Percentiles rank a stretch among this genome's conserved stretches.
Evolutionary conservation across 1,140 invertebrate genomes (phyloP).

Genomic region (Aphis gossypii): DNA sequence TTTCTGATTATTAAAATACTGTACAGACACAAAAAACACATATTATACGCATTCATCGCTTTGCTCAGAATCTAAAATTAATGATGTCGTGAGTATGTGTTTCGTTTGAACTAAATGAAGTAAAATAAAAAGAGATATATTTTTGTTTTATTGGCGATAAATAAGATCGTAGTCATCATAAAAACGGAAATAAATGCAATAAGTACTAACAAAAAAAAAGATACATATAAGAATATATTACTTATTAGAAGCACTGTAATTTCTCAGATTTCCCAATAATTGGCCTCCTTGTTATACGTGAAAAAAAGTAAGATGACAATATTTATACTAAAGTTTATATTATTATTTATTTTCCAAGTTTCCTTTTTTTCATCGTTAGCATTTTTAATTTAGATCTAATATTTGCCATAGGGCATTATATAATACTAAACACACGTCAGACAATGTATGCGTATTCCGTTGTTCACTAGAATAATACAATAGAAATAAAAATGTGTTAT

Average conservation of each 20-base stretch:
- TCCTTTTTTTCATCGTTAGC: not conserved
- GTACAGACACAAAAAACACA: not conserved
- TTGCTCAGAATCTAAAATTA: not conserved
- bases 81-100: not conserved
- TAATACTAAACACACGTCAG: not conserved
- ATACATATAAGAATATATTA: not conserved
- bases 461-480: not conserved
- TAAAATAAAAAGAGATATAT: not conserved
- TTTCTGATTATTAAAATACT: not conserved
- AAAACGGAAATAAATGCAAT: not conserved
- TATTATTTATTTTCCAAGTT: not conserved
- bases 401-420: not conserved
- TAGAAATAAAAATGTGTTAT: not conserved
- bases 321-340: not conserved
- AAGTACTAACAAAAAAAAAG: not conserved
- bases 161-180: not conserved
- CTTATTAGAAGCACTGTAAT: not conserved
- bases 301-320: not conserved
- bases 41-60: not conserved
- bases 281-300: not conserved
- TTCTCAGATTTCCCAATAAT: not conserved
- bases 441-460: not conserved
- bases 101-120: not conserved
- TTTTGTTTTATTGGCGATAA: not conserved
- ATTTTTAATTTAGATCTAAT: not conserved